phyloP scores from a whole-genome alignment of 2,113 vertebrate species.

The Lasiurus borealis region DNA sequence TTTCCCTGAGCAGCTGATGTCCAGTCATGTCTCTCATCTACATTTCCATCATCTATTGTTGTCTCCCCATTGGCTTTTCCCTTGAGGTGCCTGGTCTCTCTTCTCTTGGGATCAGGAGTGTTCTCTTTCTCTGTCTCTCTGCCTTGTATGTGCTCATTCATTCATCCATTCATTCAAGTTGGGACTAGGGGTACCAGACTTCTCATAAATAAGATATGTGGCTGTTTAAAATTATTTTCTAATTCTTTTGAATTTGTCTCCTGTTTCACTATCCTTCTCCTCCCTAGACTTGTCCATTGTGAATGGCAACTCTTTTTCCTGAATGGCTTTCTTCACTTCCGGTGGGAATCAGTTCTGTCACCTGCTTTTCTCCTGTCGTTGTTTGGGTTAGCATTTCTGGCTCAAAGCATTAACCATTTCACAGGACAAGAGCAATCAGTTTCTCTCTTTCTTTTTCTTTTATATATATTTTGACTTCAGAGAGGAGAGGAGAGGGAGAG shows the following conservation, averaged over 20 bases:
- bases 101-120: not conserved
- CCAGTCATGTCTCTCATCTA: not conserved
- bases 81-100: not conserved
- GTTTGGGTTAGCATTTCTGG: not conserved
- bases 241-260: not conserved
- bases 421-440: not conserved
- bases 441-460: too few relatives aligned
- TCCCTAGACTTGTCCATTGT: not conserved
- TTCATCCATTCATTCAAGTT: not conserved
- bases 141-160: not conserved
- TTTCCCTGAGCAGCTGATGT: not conserved
- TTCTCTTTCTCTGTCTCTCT: not conserved
- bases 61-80: not conserved
- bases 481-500: too few relatives aligned
- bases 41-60: not conserved
- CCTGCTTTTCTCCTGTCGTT: accelerated
- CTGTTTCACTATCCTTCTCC: not conserved
- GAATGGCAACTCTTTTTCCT: not conserved
- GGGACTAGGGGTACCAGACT: not conserved
- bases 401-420: not conserved
- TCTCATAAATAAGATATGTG: not conserved
- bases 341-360: not conserved
- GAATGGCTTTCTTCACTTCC: not conserved
- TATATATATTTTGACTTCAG: too few relatives aligned
- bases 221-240: not conserved